Evolutionary conservation across 2,888 invertebrate genomes (phyloP), one percentile per base, ranked within the genome.

Genomic region (Morpho helenor): DNA sequence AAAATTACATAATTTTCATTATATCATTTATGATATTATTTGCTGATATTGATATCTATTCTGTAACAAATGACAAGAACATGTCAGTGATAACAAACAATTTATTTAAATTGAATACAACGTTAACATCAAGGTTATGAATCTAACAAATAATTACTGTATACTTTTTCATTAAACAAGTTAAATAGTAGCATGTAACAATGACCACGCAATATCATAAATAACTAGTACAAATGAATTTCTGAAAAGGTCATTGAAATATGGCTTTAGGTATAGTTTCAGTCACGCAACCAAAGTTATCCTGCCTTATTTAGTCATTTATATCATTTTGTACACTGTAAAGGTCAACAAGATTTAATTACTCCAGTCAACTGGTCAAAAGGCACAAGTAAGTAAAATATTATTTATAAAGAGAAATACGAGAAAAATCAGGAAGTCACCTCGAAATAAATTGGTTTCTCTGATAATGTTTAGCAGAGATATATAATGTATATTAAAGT

Each of bases 231-330:
- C 75, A 82, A 87, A 87, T 84, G 82, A 87, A 87, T 84, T 87
- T 86, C 87, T 84, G 82, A 87, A 89, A 87, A 87, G 85, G 87
- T 82, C 85, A 81, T 82, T 80, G 81, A 84, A 87, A 87, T 88
- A 84, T 81, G 80, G 82, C 81, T 86, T 82, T 79, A 84, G 83
- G 78, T 83, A 74, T 77, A 75, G 71, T 76, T 75, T 75, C 78
- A 76, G 86, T 84, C 90, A 88, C 89, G 89, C 87, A 68, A 86
- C 60, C 69, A 65, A 75, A 83, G 76, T 73, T 77, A 72, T 76
- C 77, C 78, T 82, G 76, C 73, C 73, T 78, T 80, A 81, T 81
- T 80, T 76, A 79, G 73, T 47, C 60, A 60, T 51, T 50, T 46
- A 23, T 50, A 59, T 52, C 31, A 31, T 31, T 31, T 31, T 31